Percentiles rank a stretch among this genome's conserved stretches.
phyloP scores from a whole-genome alignment of 2,113 vertebrate genomes.

The Pholis gunnellus region DNA sequence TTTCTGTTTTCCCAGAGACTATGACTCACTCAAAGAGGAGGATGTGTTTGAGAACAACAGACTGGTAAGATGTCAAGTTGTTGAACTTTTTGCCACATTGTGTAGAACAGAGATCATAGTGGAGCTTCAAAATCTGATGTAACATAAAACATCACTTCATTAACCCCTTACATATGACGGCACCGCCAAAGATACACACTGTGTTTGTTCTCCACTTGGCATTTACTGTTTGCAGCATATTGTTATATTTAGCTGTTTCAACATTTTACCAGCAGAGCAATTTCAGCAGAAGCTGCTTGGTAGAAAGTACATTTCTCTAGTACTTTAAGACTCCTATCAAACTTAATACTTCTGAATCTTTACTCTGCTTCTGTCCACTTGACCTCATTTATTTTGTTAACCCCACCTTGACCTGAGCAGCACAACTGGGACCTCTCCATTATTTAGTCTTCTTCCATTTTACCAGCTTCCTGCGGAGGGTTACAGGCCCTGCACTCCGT shows the following conservation, averaged over 20 bases:
- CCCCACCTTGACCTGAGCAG: slow-evolving; percentile 21
- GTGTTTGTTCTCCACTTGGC: slow-evolving; percentile 16
- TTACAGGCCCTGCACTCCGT: slow-evolving; percentile 28
- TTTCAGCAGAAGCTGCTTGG: not conserved
- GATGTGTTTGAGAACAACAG: slow-evolving; percentile 96
- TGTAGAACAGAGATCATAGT: slow-evolving; percentile 6
- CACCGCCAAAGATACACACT: not conserved
- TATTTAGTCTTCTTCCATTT: slow-evolving; percentile 61
- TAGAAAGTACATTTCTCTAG: not conserved
- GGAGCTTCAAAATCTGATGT: slow-evolving; percentile 1
- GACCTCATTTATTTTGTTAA: slow-evolving; percentile 64
- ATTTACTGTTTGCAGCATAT: slow-evolving; percentile 11
- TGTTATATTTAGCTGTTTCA: slow-evolving; percentile 22
- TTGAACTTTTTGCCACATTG: slow-evolving; percentile 8
- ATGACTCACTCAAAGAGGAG: slow-evolving; percentile 90
- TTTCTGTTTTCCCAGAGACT: slow-evolving; percentile 87
- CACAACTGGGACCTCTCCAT: slow-evolving; percentile 42
- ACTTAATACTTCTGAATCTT: not conserved
- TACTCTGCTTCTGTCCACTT: slow-evolving; percentile 34
- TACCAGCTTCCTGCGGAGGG: slow-evolving; percentile 52
- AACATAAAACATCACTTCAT: slow-evolving; percentile 30
- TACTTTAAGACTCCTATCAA: not conserved
- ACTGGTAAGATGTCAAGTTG: slow-evolving; percentile 86
- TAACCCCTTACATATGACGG: slow-evolving; percentile 19
- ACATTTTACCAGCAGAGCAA: slow-evolving; percentile 10